Base-by-base conservation (phyloP, 2,888 invertebrate species). In the Sclerodermus sp. region DNA sequence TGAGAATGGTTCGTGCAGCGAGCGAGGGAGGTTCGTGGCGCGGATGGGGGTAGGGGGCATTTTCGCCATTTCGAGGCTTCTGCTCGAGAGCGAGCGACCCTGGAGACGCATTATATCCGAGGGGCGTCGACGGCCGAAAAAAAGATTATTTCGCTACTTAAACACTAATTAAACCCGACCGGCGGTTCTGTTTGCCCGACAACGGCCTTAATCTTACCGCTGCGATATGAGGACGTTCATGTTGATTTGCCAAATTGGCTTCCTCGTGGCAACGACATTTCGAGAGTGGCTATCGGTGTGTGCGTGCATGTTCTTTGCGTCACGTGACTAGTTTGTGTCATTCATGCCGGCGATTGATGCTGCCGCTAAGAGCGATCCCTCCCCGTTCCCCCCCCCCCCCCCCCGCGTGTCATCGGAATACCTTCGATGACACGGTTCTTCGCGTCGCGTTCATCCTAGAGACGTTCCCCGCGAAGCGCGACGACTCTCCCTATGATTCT, bases 101-200 rank as follows among this genome's bases (percentile, higher is more conserved):
- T 51, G 17, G 40, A 48, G 55, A 51, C 45, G 42, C 51, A 34
- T 53, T 36, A 47, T 39, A 49, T 34, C 30, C 48, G 41, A 51
- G 57, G 57, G 59, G 64, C 64, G 64, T 64, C 45, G 41, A 55
- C 58, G 49, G 29, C 16, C 46, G 31, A 51, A 48, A 45, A 51
- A 51, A 54, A 49, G 61, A 60, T 59, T 57, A 57, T 56, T 59
- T 65, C 57, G 55, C 58, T 65, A 55, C 55, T 64, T 57, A 59
- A 62, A 64, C 55, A 53, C 49, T 62, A 62, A 64, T 64, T 64
- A 65, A 51, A 38, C 53, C 45, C 47, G 23, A 23, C 10, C 48
- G 59, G 49, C 60, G 47, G 43, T 59, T 54, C 55, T 23, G 41
- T 56, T 54, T 44, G 55, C 47, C 38, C 30, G 54, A 46, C 47